Conservation (phyloP, 2,113 vertebrate genomes). For the Tenrec ecaudatus region DNA sequence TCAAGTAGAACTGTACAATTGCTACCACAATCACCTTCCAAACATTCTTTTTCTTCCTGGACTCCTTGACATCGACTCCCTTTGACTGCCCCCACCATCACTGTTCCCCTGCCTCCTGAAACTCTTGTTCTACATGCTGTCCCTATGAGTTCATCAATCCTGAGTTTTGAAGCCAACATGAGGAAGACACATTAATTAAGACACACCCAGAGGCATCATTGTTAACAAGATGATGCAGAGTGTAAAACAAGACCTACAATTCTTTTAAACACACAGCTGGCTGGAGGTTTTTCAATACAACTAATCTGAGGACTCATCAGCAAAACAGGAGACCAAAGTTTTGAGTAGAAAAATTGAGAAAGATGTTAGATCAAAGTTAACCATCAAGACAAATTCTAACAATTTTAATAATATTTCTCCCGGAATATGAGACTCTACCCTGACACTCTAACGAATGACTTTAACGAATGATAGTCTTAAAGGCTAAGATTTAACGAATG, state of each 20-base stretch:
- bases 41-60: no score
- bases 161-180: not conserved
- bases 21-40: no score
- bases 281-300: not conserved
- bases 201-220: no score
- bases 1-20: no score
- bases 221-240: not conserved
- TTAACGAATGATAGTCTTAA: not conserved
- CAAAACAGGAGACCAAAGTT: not conserved
- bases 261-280: not conserved
- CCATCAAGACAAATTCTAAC: not conserved
- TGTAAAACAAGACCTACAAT: not conserved
- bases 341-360: not conserved
- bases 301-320: not conserved
- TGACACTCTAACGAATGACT: not conserved
- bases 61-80: no score
- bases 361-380: not conserved
- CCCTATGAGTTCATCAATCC: no score
- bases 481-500: not conserved
- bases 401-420: not conserved
- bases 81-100: no score
- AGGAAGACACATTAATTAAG: not conserved
- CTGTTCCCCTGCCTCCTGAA: no score
- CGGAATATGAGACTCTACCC: not conserved
- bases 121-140: no score